Evolutionary conservation across 2,113 vertebrate genomes (phyloP), one percentile per base, ranked within the genome.

Genomic region (Sula dactylatra): DNA sequence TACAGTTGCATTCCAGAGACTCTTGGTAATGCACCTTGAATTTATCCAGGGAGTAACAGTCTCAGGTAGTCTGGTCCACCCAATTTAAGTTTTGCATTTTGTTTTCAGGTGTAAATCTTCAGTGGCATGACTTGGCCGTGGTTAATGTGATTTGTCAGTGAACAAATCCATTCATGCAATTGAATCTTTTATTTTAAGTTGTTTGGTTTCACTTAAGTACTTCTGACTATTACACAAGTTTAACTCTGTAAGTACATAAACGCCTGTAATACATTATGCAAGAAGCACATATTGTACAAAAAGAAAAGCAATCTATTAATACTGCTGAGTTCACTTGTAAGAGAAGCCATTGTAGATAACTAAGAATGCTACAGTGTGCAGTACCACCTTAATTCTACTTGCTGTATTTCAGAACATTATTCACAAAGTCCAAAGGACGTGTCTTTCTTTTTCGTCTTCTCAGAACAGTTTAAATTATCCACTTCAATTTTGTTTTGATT

Each of bases 41-140:
- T 84, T 90, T 90, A 34, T 50, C 15, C 45, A 77, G 29, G 25
- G 21, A 64, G 11, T 87, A 40, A 66, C 18, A 62, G 21, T 69
- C 16, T 59, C 0, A 4, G 4, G 16, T 34, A 64, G n/a, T n/a
- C 13, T 12, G 3, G 32, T 59, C 77, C 8, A 45, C n/a, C 10
- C 7, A 42, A 61, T 38, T 74, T 27, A 67, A 36, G 9, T 58
- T 94, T 90, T 77, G 27, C 14, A 32, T 42, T 90, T 21, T 8
- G 1, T 45, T 83, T 73, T 55, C 38, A 50, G 38, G 21, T 59
- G 11, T 55, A 59, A 55, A 21, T 50, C 10, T 84, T 90, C 54
- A 29, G 9, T 1, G 40, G 34, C 16, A 32, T 85, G 49, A 65
- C 14, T 65, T 69, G 32, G 4, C 16, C 1, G 0, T 42, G 7